Base-by-base conservation (phyloP, 2,797 vertebrate genomes). In the Anabas testudineus region DNA sequence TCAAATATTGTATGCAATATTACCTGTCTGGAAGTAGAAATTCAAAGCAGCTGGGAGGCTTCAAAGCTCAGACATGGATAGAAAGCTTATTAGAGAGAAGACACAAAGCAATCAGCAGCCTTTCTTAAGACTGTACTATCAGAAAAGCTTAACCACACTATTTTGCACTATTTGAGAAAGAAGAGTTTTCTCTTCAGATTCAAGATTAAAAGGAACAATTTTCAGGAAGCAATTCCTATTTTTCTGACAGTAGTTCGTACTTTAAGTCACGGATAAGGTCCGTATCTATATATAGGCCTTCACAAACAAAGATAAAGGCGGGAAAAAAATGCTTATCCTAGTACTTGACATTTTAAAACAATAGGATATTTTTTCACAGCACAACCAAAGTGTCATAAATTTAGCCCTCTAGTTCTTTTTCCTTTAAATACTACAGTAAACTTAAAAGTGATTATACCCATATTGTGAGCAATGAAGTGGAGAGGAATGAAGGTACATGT, bases 231-330 rank as follows among this genome's bases (percentile, higher is more conserved):
- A 69, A 84, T 87, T 85, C 79, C 76, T 86, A 76, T 85, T 88
- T 86, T 70, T 80, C 71, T 81, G 80, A 89, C 83, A 86, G 67
- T 42, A 54, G 69, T 54, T 85, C 48, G 56, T 83, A 73, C 74
- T 79, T 85, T 66, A 78, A 80, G 74, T 80, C 81, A 78, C 71
- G 80, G 83, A 90, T 90, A 88, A 89, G 79, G 73, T 71, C 84
- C 67, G 72, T 87, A 91, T 91, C 86, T 90, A 53, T 86, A 84
- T 88, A 84, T 64, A 81, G 57, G 55, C 78, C n/a, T 46, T 78
- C 84, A 91, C 85, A 89, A 87, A 84, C 62, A 90, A 79, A 90
- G 84, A 91, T 88, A 88, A 86, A 78, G 68, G 72, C 71, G 56
- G 67, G n/a, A n/a, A 78, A 75, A 81, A 91, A 83, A 67, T 76